Percentiles rank a stretch among this genome's conserved stretches.
These are phyloP conservation scores for Pentalonia nigronervosa DNA, from an alignment of 1,140 invertebrate genomes.

Conservation along the genomic window DNA sequence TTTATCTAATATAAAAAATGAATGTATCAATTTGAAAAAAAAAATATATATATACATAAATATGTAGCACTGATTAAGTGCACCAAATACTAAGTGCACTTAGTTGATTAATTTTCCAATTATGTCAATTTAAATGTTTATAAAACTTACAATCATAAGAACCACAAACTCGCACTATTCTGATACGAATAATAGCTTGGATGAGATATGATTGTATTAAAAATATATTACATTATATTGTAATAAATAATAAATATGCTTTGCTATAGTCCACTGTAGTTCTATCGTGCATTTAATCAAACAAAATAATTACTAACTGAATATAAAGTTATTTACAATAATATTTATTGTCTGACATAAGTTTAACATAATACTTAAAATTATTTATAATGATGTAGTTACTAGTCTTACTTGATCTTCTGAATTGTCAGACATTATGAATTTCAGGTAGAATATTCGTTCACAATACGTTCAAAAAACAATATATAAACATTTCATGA, in stretches of 20 bases:
- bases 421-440: constrained; percentile 42
- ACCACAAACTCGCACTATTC: too few relatives aligned
- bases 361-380: not conserved
- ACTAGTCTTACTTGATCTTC: constrained; percentile 36
- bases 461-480: not conserved
- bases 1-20: too few relatives aligned
- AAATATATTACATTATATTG: not conserved
- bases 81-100: too few relatives aligned
- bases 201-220: not conserved
- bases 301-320: not conserved
- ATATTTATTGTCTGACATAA: not conserved
- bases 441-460: not conserved
- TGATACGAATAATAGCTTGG: not conserved
- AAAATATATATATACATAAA: not conserved
- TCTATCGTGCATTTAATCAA: not conserved
- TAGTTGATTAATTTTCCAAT: too few relatives aligned
- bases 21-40: too few relatives aligned
- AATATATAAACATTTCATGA: not conserved
- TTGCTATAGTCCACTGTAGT: not conserved
- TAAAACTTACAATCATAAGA: too few relatives aligned
- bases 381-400: not conserved
- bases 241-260: not conserved
- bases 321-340: not conserved
- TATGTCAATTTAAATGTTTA: too few relatives aligned
- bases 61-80: not conserved